A percentile compares a stretch with the other conserved stretches of the same genome.
Evolutionary conservation across 35 echinoderm and acorn worm species (phyloP).

Genomic region (Heliocidaris tuberculata): DNA sequence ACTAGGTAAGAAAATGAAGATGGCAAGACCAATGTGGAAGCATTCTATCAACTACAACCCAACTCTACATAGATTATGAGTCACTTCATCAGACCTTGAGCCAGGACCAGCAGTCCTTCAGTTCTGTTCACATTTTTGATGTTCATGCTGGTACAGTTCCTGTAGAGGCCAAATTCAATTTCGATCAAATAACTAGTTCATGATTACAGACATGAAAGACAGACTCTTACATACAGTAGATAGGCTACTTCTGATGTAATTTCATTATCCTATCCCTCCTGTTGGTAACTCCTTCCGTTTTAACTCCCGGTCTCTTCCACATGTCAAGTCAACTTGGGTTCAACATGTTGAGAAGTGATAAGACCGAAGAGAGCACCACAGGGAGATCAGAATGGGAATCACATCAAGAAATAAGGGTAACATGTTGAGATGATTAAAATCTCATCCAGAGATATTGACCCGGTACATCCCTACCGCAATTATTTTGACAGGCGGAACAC

Average conservation of each 20-base stretch:
- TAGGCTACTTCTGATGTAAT: not conserved
- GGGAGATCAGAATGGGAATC: not conserved
- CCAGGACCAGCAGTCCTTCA: not conserved
- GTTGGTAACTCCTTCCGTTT: not conserved
- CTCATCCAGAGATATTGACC: conserved; percentile 9
- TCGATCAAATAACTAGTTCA: not conserved
- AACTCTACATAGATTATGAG: not conserved
- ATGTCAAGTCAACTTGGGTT: not conserved
- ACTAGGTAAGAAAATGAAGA: not conserved
- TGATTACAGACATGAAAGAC: conserved; percentile 1
- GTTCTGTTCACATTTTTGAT: not conserved
- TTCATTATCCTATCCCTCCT: not conserved
- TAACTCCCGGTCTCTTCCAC: not conserved
- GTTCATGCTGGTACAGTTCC: not conserved
- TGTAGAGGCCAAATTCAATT: not conserved
- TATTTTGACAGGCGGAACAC: conserved; percentile 9
- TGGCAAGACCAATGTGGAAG: not conserved
- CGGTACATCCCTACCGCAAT: not conserved
- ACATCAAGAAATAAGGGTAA: conserved; percentile 1
- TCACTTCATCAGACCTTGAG: not conserved
- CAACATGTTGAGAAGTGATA: not conserved
- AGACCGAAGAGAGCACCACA: not conserved
- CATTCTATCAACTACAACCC: not conserved
- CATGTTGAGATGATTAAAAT: conserved; percentile 18
- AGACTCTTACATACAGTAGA: not conserved